Evolutionary conservation across 1,140 invertebrate genomes (phyloP), one percentile per base, ranked within the genome.

Genomic region (Hypothenemus hampei): DNA sequence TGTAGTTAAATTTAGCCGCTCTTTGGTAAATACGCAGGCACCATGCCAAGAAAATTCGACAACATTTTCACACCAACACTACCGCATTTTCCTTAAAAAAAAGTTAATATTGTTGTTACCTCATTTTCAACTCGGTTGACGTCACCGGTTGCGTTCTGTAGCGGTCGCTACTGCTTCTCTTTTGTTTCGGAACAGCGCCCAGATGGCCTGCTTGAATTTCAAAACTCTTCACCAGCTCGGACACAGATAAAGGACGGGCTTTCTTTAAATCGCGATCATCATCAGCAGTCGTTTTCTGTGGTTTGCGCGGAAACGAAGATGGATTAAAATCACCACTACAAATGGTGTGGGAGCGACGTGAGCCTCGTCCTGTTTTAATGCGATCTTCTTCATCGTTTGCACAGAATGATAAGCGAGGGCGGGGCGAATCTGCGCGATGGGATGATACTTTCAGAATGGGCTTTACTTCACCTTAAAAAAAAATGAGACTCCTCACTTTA

Each of bases 121-220:
- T 78, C 57, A 74, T 71, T 56, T 76, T 73, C 58, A 81, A 71
- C 68, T 85, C 83, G 37, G 82, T 77, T 10, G 77, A 75, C 21
- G 82, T 85, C 47, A 86, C 76, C 0, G 83, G 83, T 65, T 84
- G 83, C 2, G 83, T 85, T 62, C 78, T 77, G 64, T 77, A 81
- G 18, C 82, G 78, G 52, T 78, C 73, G 29, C 61, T 62, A n/a
- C n/a, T n/a, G 20, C 59, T 61, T 39, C 72, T 70, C 63, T 75
- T 78, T 20, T 16, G 29, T 45, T 75, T 75, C 3, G 75, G 74
- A 39, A 72, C 65, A 18, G 71, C 71, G 10, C 69, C 72, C n/a
- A n/a, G n/a, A n/a, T n/a, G n/a, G n/a, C n/a, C n/a, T n/a, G n/a
- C n/a, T n/a, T 55, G 29, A 49, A 58, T 69, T 43, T 70, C 68